These are phyloP conservation scores for Erannis defoliaria DNA, from an alignment of 2,888 invertebrate species.

Conservation along the genomic window DNA sequence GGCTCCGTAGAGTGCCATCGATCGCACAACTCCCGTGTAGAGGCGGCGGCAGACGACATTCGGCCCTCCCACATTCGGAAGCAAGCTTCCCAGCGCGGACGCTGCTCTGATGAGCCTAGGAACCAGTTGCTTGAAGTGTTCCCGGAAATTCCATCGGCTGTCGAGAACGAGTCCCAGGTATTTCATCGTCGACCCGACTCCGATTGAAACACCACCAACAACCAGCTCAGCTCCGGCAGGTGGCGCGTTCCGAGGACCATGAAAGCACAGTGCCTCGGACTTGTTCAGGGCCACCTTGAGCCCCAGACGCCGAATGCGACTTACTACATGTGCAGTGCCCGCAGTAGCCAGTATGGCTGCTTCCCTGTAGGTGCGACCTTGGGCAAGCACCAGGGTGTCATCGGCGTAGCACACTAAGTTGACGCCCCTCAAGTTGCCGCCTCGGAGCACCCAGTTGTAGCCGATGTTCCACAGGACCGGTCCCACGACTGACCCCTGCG, in stretches of 20 bases:
- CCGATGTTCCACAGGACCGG: no score
- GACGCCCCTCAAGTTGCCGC: no score
- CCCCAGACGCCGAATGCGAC: neutral
- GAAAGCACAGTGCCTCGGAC: no score
- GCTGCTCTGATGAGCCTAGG: slow-evolving; percentile 3
- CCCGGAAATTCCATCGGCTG: slow-evolving; percentile 24
- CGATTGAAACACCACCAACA: no score
- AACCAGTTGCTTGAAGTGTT: slow-evolving; percentile 4
- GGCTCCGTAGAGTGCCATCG: no score
- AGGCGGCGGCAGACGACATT: no score
- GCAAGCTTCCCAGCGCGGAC: neutral
- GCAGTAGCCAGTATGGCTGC: neutral
- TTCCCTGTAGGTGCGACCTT: neutral
- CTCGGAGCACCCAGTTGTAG: no score
- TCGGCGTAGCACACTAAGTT: slow-evolving; percentile 11
- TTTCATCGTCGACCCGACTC: slow-evolving; percentile 6
- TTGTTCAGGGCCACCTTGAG: slow-evolving; percentile 18
- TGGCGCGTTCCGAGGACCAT: no score
- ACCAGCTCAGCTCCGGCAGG: no score
- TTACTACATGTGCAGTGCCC: neutral
- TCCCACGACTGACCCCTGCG: no score
- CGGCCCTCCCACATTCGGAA: no score
- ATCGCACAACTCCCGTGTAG: no score
- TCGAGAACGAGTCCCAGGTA: slow-evolving; percentile 30
- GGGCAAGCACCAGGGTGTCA: slow-evolving; percentile 7